Evolutionary conservation across 2,797 vertebrate species (phyloP), one percentile per base, ranked within the genome.

Genomic region (Hipposideros larvatus): DNA sequence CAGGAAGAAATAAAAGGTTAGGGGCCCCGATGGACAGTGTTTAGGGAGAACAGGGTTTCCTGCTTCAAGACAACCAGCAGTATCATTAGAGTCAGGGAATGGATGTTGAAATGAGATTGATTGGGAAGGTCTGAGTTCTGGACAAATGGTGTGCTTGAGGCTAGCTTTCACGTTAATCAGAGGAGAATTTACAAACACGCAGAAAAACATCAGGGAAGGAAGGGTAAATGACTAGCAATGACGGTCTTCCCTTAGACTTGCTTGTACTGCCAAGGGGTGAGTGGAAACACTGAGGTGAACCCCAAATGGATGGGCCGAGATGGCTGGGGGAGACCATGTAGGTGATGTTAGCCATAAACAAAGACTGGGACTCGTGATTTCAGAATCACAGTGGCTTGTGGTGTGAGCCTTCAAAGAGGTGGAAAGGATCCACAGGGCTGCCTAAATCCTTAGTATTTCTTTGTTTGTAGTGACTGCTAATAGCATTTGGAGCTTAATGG

Each of bases 231-330:
- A 22, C 18, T 7, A 34, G 80, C 28, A 7, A n/a, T 37, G 21
- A 6, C 1, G 0, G 21, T 46, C 88, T 66, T 59, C 37, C 22
- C 46, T 46, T 53, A 34, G 65, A 73, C n/a, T 28, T 24, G 10
- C 68, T 90, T 14, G 8, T 9, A 7, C 2, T 53, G 48, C 13
- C 16, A 31, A 15, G 34, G 41, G 28, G 13, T 22, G 19, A 22
- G 31, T 3, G 46, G 78, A 73, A 46, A n/a, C 26, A 24, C 19
- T 22, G 41, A 41, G 43, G 18, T 0, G 46, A 34, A 43, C 68
- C 51, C 37, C 3, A 24, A 22, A 1, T 3, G 55, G 5, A 28
- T 0, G 3, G 31, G 24, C 24, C 1, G 0, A 0, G 46, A 28
- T 2, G 0, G n/a, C 9, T 14, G 34, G 41, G 10, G 34, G 34